These are phyloP conservation scores for Micromussa lordhowensis DNA, from an alignment of 92 coral and sea anemone species.

Conservation along the genomic window DNA sequence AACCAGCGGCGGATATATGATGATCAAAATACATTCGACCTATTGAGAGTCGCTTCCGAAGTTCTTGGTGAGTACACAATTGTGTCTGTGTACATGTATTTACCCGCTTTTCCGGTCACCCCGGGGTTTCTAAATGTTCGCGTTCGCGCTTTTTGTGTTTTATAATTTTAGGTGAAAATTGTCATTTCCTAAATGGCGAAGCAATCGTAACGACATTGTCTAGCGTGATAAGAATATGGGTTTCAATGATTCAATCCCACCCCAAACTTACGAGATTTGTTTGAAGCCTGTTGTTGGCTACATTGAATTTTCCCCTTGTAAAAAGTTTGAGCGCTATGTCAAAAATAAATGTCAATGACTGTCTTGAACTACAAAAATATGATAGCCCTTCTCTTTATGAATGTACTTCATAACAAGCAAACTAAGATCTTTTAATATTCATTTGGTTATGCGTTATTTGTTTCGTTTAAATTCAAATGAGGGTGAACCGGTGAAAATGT, in stretches of 20 bases:
- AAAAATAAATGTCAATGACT: too few species aligned
- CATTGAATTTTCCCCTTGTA: too few species aligned
- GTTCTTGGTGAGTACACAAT: slow-evolving; percentile 77
- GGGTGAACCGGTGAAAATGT: background rate
- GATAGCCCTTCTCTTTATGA: background rate
- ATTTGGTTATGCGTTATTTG: background rate
- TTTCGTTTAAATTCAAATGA: background rate
- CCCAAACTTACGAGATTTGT: background rate
- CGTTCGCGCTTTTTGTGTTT: background rate
- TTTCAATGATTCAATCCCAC: background rate
- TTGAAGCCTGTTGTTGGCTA: background rate
- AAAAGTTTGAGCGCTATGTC: background rate
- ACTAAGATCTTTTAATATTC: background rate
- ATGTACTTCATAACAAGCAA: background rate
- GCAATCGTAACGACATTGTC: background rate
- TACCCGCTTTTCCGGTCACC: background rate
- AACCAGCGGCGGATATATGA: slow-evolving; percentile 95
- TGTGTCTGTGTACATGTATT: background rate
- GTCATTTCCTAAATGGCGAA: background rate
- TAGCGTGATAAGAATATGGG: background rate
- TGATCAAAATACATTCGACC: slow-evolving; percentile 89
- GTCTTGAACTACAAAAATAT: background rate
- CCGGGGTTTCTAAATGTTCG: background rate
- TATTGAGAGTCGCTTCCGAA: slow-evolving; percentile 85
- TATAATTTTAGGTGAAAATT: background rate